These are phyloP conservation scores for Anseranas semipalmata DNA, from an alignment of 2,113 vertebrate species.

Conservation along the genomic window DNA sequence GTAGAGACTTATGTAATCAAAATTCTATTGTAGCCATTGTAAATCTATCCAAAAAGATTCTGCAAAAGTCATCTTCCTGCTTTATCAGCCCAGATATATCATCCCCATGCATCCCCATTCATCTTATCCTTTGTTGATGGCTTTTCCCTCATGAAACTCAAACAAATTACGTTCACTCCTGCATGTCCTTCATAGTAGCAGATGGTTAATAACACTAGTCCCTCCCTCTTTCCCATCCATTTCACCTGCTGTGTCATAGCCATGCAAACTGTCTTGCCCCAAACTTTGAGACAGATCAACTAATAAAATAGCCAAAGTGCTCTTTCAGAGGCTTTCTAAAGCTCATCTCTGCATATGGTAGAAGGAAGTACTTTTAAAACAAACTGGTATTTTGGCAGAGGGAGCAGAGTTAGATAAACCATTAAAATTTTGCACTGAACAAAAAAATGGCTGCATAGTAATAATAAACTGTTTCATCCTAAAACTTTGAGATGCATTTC, in stretches of 20 bases:
- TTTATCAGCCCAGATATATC: neutral
- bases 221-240: neutral
- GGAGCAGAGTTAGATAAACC: neutral
- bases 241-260: neutral
- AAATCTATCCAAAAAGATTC: neutral
- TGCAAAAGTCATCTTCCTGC: neutral
- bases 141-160: neutral
- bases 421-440: neutral
- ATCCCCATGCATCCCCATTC: neutral
- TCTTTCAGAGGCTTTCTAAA: neutral
- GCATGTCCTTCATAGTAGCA: neutral
- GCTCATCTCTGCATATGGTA: neutral
- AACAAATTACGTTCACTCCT: neutral
- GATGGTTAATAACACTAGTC: neutral
- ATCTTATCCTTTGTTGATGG: neutral
- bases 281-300: neutral
- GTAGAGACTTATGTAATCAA: neutral
- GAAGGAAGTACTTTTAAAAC: neutral
- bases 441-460: neutral
- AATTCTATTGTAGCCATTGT: neutral
- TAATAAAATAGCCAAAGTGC: neutral
- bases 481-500: neutral
- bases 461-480: neutral
- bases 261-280: neutral
- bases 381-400: neutral